Evolutionary conservation across 2,888 invertebrate species (phyloP).

Genomic region (Megaustenia siamemsis): DNA sequence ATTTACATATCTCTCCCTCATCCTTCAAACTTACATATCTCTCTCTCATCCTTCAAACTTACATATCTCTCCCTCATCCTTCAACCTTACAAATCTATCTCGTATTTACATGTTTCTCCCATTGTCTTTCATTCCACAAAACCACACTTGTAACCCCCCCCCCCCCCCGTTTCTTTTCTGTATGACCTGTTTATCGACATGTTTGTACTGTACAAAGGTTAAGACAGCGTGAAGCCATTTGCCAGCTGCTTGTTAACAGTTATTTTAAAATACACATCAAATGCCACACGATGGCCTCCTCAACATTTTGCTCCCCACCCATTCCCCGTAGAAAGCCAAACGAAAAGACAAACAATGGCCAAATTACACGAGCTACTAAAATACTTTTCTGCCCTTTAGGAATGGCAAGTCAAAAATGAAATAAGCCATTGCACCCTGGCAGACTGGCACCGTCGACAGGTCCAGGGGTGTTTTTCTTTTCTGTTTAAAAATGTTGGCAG

Average conservation of each 20-base stretch:
- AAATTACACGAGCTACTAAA: neutral
- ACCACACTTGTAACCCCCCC: no score
- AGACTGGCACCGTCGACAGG: neutral
- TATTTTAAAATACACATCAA: conserved; percentile 4
- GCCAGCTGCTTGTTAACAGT: conserved; percentile 8
- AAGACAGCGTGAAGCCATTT: neutral
- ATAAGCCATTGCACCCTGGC: neutral
- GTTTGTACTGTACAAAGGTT: neutral
- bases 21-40: no score
- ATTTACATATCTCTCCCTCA: no score
- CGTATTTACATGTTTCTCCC: no score
- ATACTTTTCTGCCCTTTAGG: neutral
- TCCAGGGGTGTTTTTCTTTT: neutral
- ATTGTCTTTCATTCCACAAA: no score
- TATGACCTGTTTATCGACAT: neutral
- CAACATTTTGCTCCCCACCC: neutral
- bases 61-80: no score
- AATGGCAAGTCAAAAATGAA: neutral
- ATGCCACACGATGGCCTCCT: neutral
- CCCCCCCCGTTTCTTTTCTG: no score
- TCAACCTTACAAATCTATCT: neutral
- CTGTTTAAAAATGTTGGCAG: neutral
- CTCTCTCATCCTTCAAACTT: no score
- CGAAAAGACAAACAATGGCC: neutral
- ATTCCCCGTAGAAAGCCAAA: no score